Conservation (phyloP, 2,113 vertebrate genomes). For the Cyprinus carpio region DNA sequence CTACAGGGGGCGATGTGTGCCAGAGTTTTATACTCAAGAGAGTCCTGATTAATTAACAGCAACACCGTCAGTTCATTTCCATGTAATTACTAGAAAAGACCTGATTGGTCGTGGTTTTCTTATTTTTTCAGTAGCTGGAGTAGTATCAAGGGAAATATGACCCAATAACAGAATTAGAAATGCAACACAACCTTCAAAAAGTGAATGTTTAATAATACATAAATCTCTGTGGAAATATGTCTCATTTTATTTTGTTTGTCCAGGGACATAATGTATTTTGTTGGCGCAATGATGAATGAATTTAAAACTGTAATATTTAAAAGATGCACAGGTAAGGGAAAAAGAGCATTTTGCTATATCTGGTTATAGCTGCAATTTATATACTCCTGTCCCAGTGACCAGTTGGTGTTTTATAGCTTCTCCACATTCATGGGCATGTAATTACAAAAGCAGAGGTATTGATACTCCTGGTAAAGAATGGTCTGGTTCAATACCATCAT, state of each 20-base stretch:
- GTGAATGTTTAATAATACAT: not conserved
- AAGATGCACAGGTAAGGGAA: not conserved
- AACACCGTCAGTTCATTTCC: conserved; percentile 12
- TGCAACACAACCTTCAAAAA: not conserved
- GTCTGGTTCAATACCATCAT: not conserved
- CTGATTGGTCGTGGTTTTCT: not conserved
- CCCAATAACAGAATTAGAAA: not conserved
- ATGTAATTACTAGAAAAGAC: conserved; percentile 25
- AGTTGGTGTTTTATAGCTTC: not conserved
- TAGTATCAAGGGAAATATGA: not conserved
- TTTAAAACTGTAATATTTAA: not conserved
- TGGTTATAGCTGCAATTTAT: too few relatives aligned
- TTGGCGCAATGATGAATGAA: not conserved
- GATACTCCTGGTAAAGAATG: not conserved
- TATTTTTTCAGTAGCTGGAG: not conserved
- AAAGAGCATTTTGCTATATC: too few relatives aligned
- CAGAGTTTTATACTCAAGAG: conserved; percentile 25
- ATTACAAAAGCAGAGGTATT: not conserved
- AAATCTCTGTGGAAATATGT: not conserved
- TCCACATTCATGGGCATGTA: not conserved
- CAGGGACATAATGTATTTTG: not conserved
- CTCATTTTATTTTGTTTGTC: not conserved
- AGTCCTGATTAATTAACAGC: conserved; percentile 27
- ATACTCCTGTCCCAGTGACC: not conserved
- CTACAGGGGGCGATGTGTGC: conserved; percentile 33